These are phyloP conservation scores for Oxytorus armatus DNA, from an alignment of 2,888 invertebrate genomes.

Conservation along the genomic window DNA sequence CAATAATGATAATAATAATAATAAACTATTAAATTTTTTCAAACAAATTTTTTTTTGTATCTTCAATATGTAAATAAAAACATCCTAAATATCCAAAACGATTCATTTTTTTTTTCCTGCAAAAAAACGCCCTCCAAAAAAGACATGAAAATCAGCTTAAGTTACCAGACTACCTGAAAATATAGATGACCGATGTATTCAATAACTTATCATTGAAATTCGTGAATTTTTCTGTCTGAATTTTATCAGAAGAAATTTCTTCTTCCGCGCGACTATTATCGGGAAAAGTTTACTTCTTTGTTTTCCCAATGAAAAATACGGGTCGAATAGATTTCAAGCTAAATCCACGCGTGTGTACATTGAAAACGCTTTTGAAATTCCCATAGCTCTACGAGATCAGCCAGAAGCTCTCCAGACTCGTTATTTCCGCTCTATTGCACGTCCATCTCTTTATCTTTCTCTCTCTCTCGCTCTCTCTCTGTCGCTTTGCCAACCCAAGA, in stretches of 20 bases:
- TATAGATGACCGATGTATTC: too few species aligned
- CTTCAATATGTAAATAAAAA: too few species aligned
- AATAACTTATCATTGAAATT: background rate
- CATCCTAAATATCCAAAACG: too few species aligned
- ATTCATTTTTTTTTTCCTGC: too few species aligned
- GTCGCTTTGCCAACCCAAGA: background rate
- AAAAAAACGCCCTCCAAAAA: too few species aligned
- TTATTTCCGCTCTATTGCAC: background rate
- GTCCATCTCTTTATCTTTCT: background rate
- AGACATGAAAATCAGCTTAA: too few species aligned
- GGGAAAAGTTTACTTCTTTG: background rate
- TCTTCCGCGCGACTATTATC: background rate
- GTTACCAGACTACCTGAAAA: too few species aligned
- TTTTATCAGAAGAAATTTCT: background rate
- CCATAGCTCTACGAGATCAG: background rate
- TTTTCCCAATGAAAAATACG: background rate
- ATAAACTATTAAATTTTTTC: too few species aligned
- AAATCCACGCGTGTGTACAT: background rate
- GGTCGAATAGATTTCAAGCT: background rate
- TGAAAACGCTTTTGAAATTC: conserved; percentile 12
- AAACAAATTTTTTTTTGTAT: too few species aligned
- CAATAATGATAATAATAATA: too few species aligned
- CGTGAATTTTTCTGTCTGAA: background rate
- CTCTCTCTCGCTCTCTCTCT: background rate
- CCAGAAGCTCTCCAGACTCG: background rate